Conservation (phyloP, 1,140 invertebrate species). For the Lepidostoma basale region DNA sequence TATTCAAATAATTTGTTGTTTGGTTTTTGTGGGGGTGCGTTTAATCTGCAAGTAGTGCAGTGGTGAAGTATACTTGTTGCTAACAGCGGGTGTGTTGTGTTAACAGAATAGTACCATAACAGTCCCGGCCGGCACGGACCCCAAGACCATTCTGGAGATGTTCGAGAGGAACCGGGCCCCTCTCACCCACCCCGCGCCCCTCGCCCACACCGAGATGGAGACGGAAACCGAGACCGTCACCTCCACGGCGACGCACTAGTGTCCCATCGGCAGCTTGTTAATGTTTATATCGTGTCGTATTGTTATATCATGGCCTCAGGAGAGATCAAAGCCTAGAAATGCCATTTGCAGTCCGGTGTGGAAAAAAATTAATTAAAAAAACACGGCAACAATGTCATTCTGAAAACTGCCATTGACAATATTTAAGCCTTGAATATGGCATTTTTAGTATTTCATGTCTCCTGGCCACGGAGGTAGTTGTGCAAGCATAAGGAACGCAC, state of each 20-base stretch:
- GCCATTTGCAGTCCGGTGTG: not conserved
- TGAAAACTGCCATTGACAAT: not conserved
- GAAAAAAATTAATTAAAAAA: not conserved
- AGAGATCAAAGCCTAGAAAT: not conserved
- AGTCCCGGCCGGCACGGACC: slow-evolving; percentile 59
- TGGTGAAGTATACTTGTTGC: no score
- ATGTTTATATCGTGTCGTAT: no score
- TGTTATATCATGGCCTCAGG: no score
- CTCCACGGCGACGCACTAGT: slow-evolving; percentile 48
- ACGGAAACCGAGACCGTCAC: slow-evolving; percentile 49
- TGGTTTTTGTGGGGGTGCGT: no score
- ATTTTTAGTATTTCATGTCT: no score
- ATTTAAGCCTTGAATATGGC: not conserved
- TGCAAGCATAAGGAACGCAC: no score
- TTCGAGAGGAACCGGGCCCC: slow-evolving; percentile 58
- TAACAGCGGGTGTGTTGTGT: no score
- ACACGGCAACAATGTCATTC: not conserved
- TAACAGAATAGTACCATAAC: slow-evolving; percentile 60
- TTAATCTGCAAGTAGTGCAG: no score
- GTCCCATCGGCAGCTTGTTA: not conserved
- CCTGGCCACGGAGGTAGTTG: no score
- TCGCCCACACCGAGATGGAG: slow-evolving; percentile 43
- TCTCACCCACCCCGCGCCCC: slow-evolving; percentile 53
- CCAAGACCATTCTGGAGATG: slow-evolving; percentile 61
- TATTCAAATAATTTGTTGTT: no score